Evolutionary conservation across 2,888 invertebrate species (phyloP).

Genomic region (Pristionchus entomophagus): DNA sequence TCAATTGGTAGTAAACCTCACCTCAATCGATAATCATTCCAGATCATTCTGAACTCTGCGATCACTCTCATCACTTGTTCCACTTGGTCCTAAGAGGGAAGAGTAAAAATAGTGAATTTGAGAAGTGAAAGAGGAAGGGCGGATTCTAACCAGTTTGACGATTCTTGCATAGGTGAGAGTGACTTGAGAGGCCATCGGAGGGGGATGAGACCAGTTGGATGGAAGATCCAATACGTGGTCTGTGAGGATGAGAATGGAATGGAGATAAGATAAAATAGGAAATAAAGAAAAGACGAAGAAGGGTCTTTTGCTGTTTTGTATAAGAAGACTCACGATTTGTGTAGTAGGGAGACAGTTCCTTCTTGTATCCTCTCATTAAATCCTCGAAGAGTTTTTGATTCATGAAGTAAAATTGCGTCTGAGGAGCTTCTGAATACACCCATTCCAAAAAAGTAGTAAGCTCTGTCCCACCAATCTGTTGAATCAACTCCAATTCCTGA

Average conservation of each 20-base stretch:
- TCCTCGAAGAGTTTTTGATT: conserved; percentile 27
- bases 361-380: conserved; percentile 37
- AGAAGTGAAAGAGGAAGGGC: background rate
- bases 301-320: too few species aligned
- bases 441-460: too few species aligned
- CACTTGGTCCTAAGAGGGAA: conserved; percentile 11
- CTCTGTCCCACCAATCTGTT: background rate
- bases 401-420: conserved; percentile 6
- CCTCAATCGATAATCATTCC: conserved; percentile 43
- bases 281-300: background rate
- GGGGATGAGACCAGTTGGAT: conserved; percentile 39
- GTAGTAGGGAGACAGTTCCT: conserved; percentile 46
- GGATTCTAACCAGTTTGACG: conserved; percentile 43
- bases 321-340: conserved; percentile 24
- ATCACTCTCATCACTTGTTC: conserved; percentile 45
- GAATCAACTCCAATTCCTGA: background rate
- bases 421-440: background rate
- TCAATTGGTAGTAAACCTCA: background rate
- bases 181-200: conserved; percentile 45
- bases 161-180: conserved; percentile 43
- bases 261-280: background rate
- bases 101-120: too few species aligned
- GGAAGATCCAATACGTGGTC: conserved; percentile 31
- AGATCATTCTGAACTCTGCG: conserved; percentile 39
- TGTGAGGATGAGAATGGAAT: background rate